These are phyloP conservation scores for Heliconius melpomene DNA, from an alignment of 1,140 invertebrate genomes.

Conservation along the genomic window DNA sequence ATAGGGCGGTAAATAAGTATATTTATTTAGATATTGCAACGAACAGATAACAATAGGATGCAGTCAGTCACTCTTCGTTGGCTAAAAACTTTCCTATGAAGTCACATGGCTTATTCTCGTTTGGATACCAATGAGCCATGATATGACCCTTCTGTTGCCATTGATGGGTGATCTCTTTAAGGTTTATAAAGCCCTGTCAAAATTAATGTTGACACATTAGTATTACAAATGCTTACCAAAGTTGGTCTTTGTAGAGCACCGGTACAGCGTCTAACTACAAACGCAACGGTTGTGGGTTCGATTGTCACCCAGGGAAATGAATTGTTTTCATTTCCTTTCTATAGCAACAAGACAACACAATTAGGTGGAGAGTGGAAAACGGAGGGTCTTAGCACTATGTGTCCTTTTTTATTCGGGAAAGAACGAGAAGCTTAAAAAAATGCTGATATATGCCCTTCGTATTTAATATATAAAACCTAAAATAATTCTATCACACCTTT, in stretches of 20 bases:
- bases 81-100: constrained; percentile 92
- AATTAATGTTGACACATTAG: background rate
- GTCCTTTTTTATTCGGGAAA: too few species aligned
- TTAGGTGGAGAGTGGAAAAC: too few species aligned
- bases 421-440: too few species aligned
- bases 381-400: too few species aligned
- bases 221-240: background rate
- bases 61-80: constrained; percentile 22
- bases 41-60: background rate
- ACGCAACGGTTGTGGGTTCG: too few species aligned
- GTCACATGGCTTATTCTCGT: constrained; percentile 90
- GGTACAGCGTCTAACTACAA: too few species aligned
- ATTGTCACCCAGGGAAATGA: too few species aligned
- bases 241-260: background rate
- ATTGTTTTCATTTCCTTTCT: too few species aligned
- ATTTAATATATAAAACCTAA: too few species aligned
- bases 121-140: constrained; percentile 93
- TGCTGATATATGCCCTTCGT: too few species aligned
- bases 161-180: constrained; percentile 90
- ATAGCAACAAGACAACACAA: too few species aligned
- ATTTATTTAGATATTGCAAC: background rate
- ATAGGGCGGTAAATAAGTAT: background rate
- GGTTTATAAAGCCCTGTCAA: constrained; percentile 94
- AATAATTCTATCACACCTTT: constrained; percentile 84
- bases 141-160: constrained; percentile 94